Evolutionary conservation across 2,888 invertebrate species (phyloP).

Genomic region (Prosapia bicincta): DNA sequence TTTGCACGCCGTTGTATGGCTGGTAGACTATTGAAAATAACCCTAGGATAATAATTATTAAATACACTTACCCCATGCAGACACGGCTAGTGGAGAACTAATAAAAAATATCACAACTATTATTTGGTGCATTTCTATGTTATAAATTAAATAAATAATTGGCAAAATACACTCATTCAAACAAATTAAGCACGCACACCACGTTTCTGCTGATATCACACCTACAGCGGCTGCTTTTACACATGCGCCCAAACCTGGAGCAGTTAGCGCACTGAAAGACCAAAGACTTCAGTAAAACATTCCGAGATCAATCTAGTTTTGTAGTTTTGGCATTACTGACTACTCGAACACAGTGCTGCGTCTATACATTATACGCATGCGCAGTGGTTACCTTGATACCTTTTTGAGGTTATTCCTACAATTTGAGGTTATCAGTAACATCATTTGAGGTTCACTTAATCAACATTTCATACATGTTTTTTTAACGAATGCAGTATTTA

Average conservation of each 20-base stretch:
- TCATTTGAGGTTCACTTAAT: no score
- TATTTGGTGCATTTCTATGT: background rate
- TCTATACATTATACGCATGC: background rate
- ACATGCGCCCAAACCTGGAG: background rate
- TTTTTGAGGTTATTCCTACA: background rate
- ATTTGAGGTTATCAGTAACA: background rate
- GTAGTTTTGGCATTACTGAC: background rate
- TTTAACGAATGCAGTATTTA: no score
- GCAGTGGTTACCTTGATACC: background rate
- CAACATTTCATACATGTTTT: no score
- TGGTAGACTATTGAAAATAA: constrained; percentile 19
- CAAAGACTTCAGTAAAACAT: background rate
- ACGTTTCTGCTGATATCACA: background rate
- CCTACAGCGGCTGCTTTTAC: background rate
- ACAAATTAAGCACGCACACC: background rate
- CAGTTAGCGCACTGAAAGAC: background rate
- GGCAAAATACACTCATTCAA: background rate
- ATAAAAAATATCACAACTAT: background rate
- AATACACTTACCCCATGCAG: background rate
- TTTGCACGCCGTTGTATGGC: constrained; percentile 50
- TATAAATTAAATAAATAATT: constrained; percentile 2
- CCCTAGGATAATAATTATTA: background rate
- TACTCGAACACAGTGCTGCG: background rate
- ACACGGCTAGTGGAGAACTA: background rate
- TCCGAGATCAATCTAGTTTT: background rate